These are phyloP conservation scores for Pipistrellus nathusii DNA, from an alignment of 2,797 vertebrate species.

Conservation along the genomic window DNA sequence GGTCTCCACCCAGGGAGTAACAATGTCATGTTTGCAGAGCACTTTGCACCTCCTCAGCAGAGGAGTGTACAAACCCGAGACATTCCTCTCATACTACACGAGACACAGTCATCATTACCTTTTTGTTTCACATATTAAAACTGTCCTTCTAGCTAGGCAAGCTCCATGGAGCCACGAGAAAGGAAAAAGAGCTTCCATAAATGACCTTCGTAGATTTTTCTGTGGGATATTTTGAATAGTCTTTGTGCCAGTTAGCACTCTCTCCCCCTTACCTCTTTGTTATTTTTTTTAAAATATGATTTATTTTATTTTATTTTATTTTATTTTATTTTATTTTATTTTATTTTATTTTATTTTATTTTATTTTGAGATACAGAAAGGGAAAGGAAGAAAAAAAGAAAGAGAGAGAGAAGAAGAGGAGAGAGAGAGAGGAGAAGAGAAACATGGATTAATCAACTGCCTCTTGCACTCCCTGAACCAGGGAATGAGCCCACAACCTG, in stretches of 20 bases:
- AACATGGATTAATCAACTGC: background rate
- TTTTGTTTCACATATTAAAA: conserved; percentile 25
- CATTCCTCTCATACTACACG: conserved; percentile 27
- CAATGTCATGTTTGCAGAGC: background rate
- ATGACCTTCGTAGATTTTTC: background rate
- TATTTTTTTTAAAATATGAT: background rate
- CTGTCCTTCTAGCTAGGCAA: background rate
- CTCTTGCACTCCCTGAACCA: background rate
- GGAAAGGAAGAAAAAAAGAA: no score
- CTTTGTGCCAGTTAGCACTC: background rate
- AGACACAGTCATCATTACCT: background rate
- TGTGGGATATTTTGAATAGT: background rate
- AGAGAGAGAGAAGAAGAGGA: background rate
- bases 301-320: background rate
- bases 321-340: background rate
- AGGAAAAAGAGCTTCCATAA: background rate
- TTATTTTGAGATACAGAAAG: background rate
- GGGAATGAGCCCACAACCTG: background rate
- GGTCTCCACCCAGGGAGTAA: background rate
- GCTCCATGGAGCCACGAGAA: background rate
- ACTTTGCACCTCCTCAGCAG: conserved; percentile 53
- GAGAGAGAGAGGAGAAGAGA: no score
- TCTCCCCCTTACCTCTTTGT: background rate
- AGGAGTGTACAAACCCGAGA: conserved; percentile 2
- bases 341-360: background rate